Percentiles rank a stretch among this genome's conserved stretches.
These are phyloP conservation scores for Clamator glandarius DNA, from an alignment of 2,797 vertebrate species.

Conservation along the genomic window DNA sequence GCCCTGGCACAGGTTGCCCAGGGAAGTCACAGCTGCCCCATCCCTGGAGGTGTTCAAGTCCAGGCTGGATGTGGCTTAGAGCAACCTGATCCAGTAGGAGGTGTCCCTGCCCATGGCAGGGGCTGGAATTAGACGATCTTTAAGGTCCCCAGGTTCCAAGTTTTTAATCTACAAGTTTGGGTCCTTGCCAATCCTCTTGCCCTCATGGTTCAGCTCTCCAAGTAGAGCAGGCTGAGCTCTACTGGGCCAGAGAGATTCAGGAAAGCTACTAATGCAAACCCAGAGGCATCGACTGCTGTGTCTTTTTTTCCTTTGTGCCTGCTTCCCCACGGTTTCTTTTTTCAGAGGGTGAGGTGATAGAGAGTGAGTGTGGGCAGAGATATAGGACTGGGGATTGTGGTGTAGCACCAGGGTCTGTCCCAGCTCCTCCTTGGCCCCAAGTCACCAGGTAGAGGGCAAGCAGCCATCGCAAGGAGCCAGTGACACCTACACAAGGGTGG, in stretches of 20 bases:
- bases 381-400: too few relatives aligned
- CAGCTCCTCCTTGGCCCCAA: rapidly evolving
- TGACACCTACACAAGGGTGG: rapidly evolving
- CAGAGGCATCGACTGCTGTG: too few relatives aligned
- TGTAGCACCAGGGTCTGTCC: too few relatives aligned
- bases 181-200: rapidly evolving
- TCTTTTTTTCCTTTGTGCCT: neutral
- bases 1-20: too few relatives aligned
- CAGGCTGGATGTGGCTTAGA: too few relatives aligned
- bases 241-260: too few relatives aligned
- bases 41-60: too few relatives aligned
- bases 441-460: rapidly evolving
- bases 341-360: neutral
- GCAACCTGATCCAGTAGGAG: too few relatives aligned
- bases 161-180: neutral
- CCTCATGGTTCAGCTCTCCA: neutral
- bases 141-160: neutral
- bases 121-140: too few relatives aligned
- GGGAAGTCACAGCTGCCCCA: too few relatives aligned
- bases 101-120: too few relatives aligned
- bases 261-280: neutral
- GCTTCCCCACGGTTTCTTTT: neutral
- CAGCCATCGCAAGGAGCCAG: neutral
- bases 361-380: neutral
- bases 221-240: neutral